phyloP scores from a whole-genome alignment of 2,797 vertebrate species.

The Odontamblyopus lacepedii region DNA sequence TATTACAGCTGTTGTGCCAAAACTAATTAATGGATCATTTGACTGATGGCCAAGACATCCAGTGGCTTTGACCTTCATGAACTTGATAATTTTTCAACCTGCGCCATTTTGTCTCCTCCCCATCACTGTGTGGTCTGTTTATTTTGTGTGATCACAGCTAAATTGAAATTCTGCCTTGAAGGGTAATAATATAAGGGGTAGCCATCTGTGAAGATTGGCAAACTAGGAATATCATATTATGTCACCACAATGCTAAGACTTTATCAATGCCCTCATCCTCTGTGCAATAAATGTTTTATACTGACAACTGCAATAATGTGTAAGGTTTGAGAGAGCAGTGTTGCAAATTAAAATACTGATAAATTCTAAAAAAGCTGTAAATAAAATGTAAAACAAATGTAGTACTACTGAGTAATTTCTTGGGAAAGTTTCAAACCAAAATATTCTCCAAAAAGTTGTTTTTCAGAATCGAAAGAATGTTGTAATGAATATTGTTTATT shows the following conservation, averaged over 20 bases:
- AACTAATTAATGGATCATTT: conserved; percentile 89
- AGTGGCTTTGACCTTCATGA: conserved; percentile 86
- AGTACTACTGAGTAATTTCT: too few relatives aligned
- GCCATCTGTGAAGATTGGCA: conserved; percentile 53
- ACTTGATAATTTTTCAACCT: conserved; percentile 73
- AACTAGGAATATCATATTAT: conserved; percentile 36
- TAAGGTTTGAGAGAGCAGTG: neutral
- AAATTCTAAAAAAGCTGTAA: neutral
- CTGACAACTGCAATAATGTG: conserved; percentile 16
- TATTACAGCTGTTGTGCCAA: conserved; percentile 78
- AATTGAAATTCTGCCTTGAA: conserved; percentile 66
- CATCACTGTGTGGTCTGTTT: conserved; percentile 56
- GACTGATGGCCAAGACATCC: conserved; percentile 83
- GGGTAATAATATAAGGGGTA: conserved; percentile 50
- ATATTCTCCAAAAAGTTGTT: too few relatives aligned
- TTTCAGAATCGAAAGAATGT: too few relatives aligned
- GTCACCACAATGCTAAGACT: conserved; percentile 29
- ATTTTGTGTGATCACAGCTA: conserved; percentile 57
- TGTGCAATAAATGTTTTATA: conserved; percentile 19
- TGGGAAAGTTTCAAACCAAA: too few relatives aligned
- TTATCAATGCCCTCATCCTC: conserved; percentile 25
- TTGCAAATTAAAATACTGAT: neutral
- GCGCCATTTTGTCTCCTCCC: conserved; percentile 29
- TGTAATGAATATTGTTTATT: too few relatives aligned
- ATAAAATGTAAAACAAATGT: too few relatives aligned